phyloP scores from a whole-genome alignment of 1,140 invertebrate genomes.

The Sinella curviseta region DNA sequence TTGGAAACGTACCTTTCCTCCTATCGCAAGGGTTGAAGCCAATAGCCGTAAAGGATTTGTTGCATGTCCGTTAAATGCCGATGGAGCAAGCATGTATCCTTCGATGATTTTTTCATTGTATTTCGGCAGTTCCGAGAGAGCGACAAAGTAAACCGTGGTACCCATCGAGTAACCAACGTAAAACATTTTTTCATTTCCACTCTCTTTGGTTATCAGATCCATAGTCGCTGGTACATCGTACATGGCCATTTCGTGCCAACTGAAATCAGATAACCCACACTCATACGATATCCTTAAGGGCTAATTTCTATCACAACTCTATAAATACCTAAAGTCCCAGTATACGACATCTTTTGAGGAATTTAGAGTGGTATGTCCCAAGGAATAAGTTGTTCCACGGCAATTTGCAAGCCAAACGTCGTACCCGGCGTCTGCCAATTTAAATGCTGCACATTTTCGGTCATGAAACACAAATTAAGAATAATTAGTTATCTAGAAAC shows the following conservation, averaged over 20 bases:
- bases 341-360: conserved; percentile 31
- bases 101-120: conserved; percentile 58
- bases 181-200: conserved; percentile 53
- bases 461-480: background rate
- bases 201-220: conserved; percentile 56
- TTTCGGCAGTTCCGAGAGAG: conserved; percentile 61
- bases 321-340: conserved; percentile 51
- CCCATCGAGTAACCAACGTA: conserved; percentile 63
- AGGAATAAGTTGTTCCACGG: conserved; percentile 59
- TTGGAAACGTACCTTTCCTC: background rate
- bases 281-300: background rate
- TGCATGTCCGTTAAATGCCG: background rate
- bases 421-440: conserved; percentile 58
- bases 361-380: conserved; percentile 45
- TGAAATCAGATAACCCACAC: conserved; percentile 49
- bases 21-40: no score
- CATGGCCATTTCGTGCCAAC: conserved; percentile 63
- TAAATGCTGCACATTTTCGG: conserved; percentile 10
- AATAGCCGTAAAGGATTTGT: background rate
- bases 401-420: conserved; percentile 63
- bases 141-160: conserved; percentile 58
- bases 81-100: background rate
- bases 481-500: background rate
- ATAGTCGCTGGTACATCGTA: conserved; percentile 62
- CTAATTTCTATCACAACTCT: no score